phyloP scores from a whole-genome alignment of 2,797 vertebrate genomes.

The Dipus sagitta region DNA sequence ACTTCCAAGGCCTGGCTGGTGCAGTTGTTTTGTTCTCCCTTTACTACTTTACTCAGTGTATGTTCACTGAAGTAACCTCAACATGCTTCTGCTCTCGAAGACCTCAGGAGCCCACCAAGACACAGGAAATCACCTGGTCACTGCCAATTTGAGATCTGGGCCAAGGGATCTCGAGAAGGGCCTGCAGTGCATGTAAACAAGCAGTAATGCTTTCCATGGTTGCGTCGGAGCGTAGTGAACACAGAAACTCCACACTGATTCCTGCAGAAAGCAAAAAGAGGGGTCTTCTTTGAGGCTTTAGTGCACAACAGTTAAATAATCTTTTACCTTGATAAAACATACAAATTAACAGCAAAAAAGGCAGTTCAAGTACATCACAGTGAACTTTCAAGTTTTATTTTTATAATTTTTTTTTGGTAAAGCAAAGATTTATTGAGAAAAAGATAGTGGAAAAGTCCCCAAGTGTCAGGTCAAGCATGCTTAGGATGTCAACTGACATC shows the following conservation, averaged over 20 bases:
- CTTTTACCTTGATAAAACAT: conserved; percentile 35
- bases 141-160: conserved; percentile 94
- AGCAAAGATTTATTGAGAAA: no score
- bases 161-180: conserved; percentile 93
- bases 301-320: conserved; percentile 25
- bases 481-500: no score
- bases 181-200: conserved; percentile 92
- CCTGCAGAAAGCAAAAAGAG: conserved; percentile 86
- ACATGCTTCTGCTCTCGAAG: conserved; percentile 41
- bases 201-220: conserved; percentile 95
- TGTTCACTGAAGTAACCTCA: conserved; percentile 13
- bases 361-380: conserved; percentile 37
- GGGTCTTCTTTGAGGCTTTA: conserved; percentile 40
- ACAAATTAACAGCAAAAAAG: conserved; percentile 28
- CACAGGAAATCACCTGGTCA: conserved; percentile 92
- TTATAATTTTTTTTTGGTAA: no score
- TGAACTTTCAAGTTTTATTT: background rate
- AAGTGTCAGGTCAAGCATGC: no score
- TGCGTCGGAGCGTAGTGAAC: conserved; percentile 93
- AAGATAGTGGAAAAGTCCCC: no score
- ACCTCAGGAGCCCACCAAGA: conserved; percentile 37
- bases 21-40: background rate
- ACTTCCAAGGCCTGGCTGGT: background rate
- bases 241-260: conserved; percentile 95
- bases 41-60: background rate